Evolutionary conservation across 2,113 vertebrate genomes (phyloP).

Genomic region (Sceloporus undulatus): DNA sequence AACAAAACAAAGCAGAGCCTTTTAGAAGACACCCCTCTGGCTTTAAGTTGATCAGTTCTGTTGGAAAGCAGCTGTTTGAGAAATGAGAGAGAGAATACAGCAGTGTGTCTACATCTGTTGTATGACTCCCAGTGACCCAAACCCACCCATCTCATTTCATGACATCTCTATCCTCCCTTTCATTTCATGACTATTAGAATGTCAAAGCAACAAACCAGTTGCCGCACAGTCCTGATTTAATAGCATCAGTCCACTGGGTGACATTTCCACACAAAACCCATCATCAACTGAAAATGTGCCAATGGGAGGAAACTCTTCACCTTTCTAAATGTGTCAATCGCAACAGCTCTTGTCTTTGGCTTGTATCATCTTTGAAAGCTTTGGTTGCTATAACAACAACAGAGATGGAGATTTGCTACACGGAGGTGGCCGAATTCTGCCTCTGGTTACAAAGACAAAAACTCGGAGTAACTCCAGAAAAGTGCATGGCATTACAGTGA

Average conservation of each 20-base stretch:
- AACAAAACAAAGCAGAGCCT: slow-evolving; percentile 30
- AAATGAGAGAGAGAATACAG: slow-evolving; percentile 27
- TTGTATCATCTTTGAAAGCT: slow-evolving; percentile 69
- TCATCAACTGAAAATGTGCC: slow-evolving; percentile 66
- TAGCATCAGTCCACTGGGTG: slow-evolving; percentile 43
- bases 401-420: slow-evolving; percentile 54
- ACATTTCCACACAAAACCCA: slow-evolving; percentile 38
- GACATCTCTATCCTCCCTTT: neutral
- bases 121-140: slow-evolving; percentile 33
- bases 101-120: slow-evolving; percentile 26
- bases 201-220: neutral
- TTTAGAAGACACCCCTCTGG: slow-evolving; percentile 41
- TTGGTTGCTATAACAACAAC: slow-evolving; percentile 77
- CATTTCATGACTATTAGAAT: slow-evolving; percentile 32
- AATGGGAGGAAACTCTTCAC: slow-evolving; percentile 55
- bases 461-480: slow-evolving; percentile 54
- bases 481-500: slow-evolving; percentile 37
- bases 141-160: slow-evolving; percentile 11
- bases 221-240: slow-evolving; percentile 37
- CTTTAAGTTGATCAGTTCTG: slow-evolving; percentile 49
- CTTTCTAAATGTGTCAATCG: slow-evolving; percentile 69
- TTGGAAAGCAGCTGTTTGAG: slow-evolving; percentile 53
- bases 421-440: slow-evolving; percentile 60
- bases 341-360: slow-evolving; percentile 72
- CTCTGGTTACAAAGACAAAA: slow-evolving; percentile 52